A percentile compares a stretch with the other conserved stretches of the same genome.
These are phyloP conservation scores for Pavo muticus DNA, from an alignment of 2,113 vertebrate species.

Conservation along the genomic window DNA sequence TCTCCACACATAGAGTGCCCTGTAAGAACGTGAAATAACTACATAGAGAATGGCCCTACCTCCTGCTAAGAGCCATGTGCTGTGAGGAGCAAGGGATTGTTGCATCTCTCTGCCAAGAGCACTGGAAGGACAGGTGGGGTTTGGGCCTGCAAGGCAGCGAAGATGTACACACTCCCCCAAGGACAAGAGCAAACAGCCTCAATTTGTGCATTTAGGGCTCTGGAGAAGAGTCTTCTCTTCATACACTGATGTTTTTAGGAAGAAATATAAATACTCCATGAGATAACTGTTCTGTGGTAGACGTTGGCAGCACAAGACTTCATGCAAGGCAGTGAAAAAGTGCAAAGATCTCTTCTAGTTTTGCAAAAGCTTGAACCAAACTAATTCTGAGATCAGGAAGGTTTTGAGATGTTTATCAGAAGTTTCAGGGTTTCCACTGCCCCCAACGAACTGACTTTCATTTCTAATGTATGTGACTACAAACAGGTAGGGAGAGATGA, in stretches of 20 bases:
- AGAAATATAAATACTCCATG: neutral
- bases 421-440: neutral
- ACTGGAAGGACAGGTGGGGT: neutral
- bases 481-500: neutral
- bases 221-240: neutral
- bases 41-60: neutral
- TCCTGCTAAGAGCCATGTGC: neutral
- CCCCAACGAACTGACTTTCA: neutral
- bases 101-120: accelerated
- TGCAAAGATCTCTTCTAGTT: neutral
- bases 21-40: neutral
- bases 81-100: accelerated
- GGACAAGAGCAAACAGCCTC: accelerated
- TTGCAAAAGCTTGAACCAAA: neutral
- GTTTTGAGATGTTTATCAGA: neutral
- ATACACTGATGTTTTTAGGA: neutral
- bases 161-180: accelerated
- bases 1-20: neutral
- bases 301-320: neutral
- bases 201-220: too few relatives aligned
- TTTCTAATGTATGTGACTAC: neutral
- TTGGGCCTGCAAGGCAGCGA: neutral
- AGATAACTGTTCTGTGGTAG: neutral
- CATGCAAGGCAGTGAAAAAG: neutral
- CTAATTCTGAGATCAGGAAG: neutral